Evolutionary conservation across 2,113 vertebrate species (phyloP).

Genomic region (Etia nguti): DNA sequence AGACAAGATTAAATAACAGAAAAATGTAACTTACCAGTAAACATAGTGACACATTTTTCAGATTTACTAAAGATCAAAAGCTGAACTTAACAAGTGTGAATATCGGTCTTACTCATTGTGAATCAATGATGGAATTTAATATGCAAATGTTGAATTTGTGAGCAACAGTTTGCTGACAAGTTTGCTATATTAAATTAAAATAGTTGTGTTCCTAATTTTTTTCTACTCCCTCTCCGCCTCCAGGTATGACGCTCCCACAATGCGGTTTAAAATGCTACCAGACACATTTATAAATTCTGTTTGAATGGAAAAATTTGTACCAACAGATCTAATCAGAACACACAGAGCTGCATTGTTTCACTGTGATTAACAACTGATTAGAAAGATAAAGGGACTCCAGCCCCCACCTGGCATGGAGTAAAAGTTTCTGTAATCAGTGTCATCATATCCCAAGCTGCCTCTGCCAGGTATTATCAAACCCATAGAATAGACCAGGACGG

Average conservation of each 20-base stretch:
- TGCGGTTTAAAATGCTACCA: not conserved
- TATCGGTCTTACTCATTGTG: not conserved
- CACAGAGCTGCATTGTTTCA: not conserved
- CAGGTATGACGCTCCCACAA: not conserved
- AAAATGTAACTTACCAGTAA: not conserved
- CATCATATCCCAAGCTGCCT: conserved; percentile 9
- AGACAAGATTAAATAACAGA: not conserved
- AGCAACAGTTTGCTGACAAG: not conserved
- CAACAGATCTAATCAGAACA: not conserved
- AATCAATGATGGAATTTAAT: not conserved
- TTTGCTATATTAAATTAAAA: not conserved
- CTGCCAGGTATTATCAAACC: conserved; percentile 1
- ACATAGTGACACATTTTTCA: not conserved
- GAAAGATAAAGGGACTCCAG: not conserved
- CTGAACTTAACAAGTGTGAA: not conserved
- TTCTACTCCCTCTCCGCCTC: not conserved
- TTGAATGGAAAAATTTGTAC: not conserved
- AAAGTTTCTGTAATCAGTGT: conserved; percentile 37
- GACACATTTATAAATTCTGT: not conserved
- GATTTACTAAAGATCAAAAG: not conserved
- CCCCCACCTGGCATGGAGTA: not conserved
- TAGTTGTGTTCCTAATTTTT: not conserved
- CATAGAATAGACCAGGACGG: not conserved
- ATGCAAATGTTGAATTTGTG: not conserved
- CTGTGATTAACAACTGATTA: not conserved